Base-by-base conservation (phyloP, 2,113 vertebrate genomes). In the Hippocampus mohnikei region DNA sequence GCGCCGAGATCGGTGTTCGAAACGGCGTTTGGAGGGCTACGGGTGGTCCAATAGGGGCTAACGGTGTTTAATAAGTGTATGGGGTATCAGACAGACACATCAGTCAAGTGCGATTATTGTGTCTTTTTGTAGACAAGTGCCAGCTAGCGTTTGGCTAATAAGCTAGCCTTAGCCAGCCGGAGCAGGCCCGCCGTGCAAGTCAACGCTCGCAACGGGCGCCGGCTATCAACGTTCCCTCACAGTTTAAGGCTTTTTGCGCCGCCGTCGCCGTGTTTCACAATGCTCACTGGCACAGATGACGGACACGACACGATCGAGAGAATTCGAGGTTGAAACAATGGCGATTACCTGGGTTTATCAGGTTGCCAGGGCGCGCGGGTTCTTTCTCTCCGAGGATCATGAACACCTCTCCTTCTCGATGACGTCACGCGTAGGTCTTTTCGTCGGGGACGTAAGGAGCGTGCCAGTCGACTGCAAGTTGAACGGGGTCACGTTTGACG, bases 341-440 rank as follows among this genome's bases (percentile, higher is more conserved):
- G 77, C 82, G 71, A 83, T 91, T 93, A 92, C 92, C 92, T 92
- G 91, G 72, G 66, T 90, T 91, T 89, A 85, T 88, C 88, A 84
- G 88, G 85, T 90, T 92, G 90, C 89, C 88, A 91, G 86, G 88
- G 86, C 89, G 92, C 92, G 92, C 92, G 92, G 91, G 90, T 89
- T 90, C 89, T 92, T 90, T 90, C 90, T 92, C 89, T 92, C 91
- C 90, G 90, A 91, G 87, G 89, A 93, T 92, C 92, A 88, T 92
- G 91, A 93, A 92, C 91, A 92, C 88, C 90, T 92, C 89, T 91
- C 87, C 91, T 87, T 84, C 87, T 87, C 80, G 75, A 16, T 93
- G 89, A 92, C 92, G 92, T 92, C 88, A 93, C 77, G 48, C 92
- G 92, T 85, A 84, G 71, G 73, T 76, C 75, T 80, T 73, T 46